Conservation (phyloP, 2,888 invertebrate genomes). For the Noctua fimbriata region DNA sequence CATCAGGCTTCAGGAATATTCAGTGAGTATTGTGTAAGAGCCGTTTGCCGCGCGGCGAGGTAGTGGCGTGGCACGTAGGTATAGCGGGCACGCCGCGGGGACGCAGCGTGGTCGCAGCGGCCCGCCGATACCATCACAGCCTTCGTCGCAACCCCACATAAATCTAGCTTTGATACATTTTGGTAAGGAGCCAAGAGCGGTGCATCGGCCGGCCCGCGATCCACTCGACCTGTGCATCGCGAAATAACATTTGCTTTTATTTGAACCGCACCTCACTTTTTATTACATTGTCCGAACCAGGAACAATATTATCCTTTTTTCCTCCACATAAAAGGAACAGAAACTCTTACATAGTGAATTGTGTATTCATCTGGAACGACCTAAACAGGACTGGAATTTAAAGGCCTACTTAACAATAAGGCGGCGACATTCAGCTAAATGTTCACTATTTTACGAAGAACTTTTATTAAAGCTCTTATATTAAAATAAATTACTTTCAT, state of each 20-base stretch:
- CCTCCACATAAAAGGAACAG: conserved; percentile 25
- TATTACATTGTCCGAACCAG: conserved; percentile 58
- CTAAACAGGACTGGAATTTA: conserved; percentile 48
- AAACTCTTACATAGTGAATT: conserved; percentile 37
- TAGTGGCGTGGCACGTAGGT: conserved; percentile 33
- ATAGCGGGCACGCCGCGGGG: conserved; percentile 59
- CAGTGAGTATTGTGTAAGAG: conserved; percentile 50
- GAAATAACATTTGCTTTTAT: conserved; percentile 78
- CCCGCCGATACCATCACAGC: conserved; percentile 84
- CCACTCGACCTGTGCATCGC: conserved; percentile 74
- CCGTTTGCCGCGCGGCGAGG: conserved; percentile 36
- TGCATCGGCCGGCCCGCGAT: conserved; percentile 71
- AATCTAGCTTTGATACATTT: conserved; percentile 89
- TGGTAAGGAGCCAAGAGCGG: conserved; percentile 87
- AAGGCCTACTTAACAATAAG: conserved; percentile 53
- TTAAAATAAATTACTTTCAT: conserved; percentile 26
- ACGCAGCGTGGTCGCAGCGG: conserved; percentile 60
- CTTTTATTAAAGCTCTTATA: conserved; percentile 45
- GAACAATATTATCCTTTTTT: conserved; percentile 47
- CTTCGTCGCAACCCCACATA: conserved; percentile 87
- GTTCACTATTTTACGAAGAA: conserved; percentile 34
- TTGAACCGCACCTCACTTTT: conserved; percentile 67
- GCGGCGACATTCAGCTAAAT: conserved; percentile 25
- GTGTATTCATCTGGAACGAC: conserved; percentile 56
- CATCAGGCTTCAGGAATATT: conserved; percentile 38